phyloP scores from a whole-genome alignment of 2,113 vertebrate species.

The Gallinago paraguaiae region DNA sequence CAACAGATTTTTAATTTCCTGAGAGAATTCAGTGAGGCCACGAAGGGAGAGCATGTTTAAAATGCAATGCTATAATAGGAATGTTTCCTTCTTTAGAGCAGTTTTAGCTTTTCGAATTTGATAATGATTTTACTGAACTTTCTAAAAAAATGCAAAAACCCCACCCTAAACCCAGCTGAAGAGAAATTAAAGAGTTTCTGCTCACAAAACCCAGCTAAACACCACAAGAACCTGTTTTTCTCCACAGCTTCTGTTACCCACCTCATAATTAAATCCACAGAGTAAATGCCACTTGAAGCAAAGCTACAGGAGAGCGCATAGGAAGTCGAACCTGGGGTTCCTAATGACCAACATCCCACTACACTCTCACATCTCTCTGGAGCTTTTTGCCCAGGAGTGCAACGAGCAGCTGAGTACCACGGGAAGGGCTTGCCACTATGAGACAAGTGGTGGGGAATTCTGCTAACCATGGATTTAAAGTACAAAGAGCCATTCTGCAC shows the following conservation, averaged over 20 bases:
- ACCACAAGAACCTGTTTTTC: not conserved
- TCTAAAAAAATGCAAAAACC: not conserved
- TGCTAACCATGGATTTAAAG: not conserved
- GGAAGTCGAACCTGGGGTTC: not conserved
- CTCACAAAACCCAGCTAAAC: not conserved
- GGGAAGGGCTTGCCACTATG: not conserved
- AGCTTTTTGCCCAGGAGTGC: not conserved
- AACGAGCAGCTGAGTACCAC: not conserved
- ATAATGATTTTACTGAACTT: constrained; percentile 17
- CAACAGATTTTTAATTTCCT: constrained; percentile 61
- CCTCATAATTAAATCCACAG: not conserved
- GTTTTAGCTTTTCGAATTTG: not conserved
- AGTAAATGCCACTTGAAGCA: not conserved
- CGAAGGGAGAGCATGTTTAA: not conserved
- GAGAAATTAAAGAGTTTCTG: not conserved
- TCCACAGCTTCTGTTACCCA: not conserved
- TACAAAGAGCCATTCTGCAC: not conserved
- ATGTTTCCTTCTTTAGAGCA: not conserved
- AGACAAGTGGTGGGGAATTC: not conserved
- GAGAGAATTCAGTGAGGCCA: not conserved
- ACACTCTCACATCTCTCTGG: not conserved
- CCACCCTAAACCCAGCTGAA: not conserved
- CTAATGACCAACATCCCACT: not conserved
- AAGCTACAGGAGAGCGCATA: not conserved
- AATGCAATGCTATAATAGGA: not conserved